Base-by-base conservation (phyloP, 2,797 vertebrate genomes). In the Enteromius trimaculatus region DNA sequence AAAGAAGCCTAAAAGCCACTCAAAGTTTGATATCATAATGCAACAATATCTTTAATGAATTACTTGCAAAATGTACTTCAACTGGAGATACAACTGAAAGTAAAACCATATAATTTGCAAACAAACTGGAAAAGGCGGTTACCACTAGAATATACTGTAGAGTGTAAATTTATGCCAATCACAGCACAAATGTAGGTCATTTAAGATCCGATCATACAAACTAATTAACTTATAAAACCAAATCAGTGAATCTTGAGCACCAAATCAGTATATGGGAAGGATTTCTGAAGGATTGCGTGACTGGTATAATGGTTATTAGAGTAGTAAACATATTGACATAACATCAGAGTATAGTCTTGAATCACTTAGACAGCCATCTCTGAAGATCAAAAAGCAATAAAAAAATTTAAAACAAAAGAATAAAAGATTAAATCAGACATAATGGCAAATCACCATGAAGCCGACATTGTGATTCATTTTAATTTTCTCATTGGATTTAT, bases 381-480 rank as follows among this genome's bases (percentile, higher is more conserved):
- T 85, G 76, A 65, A 88, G 91, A 90, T 87, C 88, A 91, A 87
- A 87, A 87, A 85, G 88, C 87, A 91, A 93, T 91, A 92, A 92
- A 37, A 37, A 37, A 1, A 89, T 84, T 84, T 19, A 51, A 87
- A 91, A 89, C 89, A 87, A 87, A 90, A 91, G 88, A 39, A 89
- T 87, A 89, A 87, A 89, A 87, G 88, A 92, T 92, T 88, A 92
- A 94, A 94, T 94, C 91, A 93, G 88, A 87, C 89, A 92, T 93
- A 94, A 94, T 92, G 88, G 91, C 85, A 64, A 80, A 85, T 89
- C 90, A 92, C 85, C 91, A 91, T 83, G 86, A 90, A 91, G 86
- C 90, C 91, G 92, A 93, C 92, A 93, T 91, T 90, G 90, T 89
- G 92, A 94, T 90, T 93, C 91, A 92, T 91, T 93, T 89, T 90